phyloP scores from a whole-genome alignment of 2,113 vertebrate species.

The Nicator chloris region DNA sequence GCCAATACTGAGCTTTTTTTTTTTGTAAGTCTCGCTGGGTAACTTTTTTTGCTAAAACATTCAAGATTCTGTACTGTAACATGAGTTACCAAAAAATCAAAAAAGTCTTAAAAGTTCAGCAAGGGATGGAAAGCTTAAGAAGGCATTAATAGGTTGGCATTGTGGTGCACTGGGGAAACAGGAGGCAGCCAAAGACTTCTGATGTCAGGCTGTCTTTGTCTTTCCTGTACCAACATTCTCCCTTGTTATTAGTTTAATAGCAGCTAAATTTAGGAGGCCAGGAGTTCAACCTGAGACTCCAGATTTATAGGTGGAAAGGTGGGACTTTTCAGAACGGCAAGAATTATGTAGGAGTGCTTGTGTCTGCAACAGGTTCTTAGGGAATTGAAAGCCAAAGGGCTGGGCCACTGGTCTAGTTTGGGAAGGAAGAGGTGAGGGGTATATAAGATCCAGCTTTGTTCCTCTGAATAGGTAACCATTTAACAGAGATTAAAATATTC shows the following conservation, averaged over 20 bases:
- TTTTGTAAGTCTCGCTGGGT: background rate
- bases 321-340: background rate
- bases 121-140: background rate
- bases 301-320: background rate
- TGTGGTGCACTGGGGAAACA: background rate
- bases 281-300: background rate
- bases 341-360: background rate
- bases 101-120: background rate
- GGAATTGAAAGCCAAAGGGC: background rate
- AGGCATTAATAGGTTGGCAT: background rate
- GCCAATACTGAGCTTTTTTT: background rate
- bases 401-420: background rate
- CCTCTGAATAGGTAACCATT: background rate
- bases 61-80: background rate
- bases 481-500: background rate
- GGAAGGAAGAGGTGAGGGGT: background rate
- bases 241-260: background rate
- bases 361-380: background rate
- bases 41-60: background rate
- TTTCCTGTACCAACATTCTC: background rate
- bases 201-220: background rate
- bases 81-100: background rate
- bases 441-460: background rate
- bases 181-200: background rate
- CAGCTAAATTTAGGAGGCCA: background rate